A percentile compares a stretch with the other conserved stretches of the same genome.
Conservation (phyloP, 1,140 invertebrate genomes). For the Hyposmocoma kahamanoa region DNA sequence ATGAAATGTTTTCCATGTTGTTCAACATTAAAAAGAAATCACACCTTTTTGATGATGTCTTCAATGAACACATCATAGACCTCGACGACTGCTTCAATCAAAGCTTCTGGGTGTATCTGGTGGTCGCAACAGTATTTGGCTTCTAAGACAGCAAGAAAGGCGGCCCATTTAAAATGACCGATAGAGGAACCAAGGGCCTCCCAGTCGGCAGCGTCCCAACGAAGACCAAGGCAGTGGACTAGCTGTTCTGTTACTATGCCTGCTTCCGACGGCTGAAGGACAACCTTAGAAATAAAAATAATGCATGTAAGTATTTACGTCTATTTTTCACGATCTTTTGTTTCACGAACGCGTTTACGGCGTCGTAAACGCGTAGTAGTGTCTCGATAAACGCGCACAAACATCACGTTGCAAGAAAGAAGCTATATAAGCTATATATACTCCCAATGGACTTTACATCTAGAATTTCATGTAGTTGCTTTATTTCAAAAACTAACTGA, state of each 20-base stretch:
- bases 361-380: too few relatives aligned
- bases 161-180: slow-evolving; percentile 76
- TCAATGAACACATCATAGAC: slow-evolving; percentile 85
- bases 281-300: slow-evolving; percentile 67
- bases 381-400: too few relatives aligned
- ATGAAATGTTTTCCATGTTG: too few relatives aligned
- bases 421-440: too few relatives aligned
- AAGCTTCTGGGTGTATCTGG: slow-evolving; percentile 75
- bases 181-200: slow-evolving; percentile 77
- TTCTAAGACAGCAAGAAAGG: slow-evolving; percentile 83
- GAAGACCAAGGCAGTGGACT: slow-evolving; percentile 77
- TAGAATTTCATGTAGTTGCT: too few relatives aligned
- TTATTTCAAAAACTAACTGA: too few relatives aligned
- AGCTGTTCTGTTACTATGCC: slow-evolving; percentile 78
- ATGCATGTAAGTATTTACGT: not conserved
- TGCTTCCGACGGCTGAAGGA: slow-evolving; percentile 79
- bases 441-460: too few relatives aligned
- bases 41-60: slow-evolving; percentile 88
- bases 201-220: slow-evolving; percentile 81
- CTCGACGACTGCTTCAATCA: slow-evolving; percentile 83
- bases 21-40: too few relatives aligned
- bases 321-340: too few relatives aligned
- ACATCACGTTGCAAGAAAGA: too few relatives aligned
- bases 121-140: slow-evolving; percentile 78
- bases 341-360: too few relatives aligned